Evolutionary conservation across 2,888 invertebrate species (phyloP), one percentile per base, ranked within the genome.

Genomic region (Epiblema foenella): DNA sequence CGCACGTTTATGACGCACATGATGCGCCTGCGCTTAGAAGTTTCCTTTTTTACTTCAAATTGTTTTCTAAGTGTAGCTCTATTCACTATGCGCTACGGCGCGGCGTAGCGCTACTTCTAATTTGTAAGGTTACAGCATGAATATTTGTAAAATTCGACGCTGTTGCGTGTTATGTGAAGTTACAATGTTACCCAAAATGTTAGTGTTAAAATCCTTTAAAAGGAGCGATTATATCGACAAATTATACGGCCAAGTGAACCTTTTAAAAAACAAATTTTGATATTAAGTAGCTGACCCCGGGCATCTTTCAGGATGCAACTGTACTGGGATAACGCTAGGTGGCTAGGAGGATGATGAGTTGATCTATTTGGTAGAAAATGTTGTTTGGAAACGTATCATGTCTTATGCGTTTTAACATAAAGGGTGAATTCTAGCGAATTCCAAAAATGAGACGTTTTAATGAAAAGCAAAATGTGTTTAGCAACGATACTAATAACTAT

Each of bases 41-140:
- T 5, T 42, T 5, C 24, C 24, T 42, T 15, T 42, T 42, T 42
- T 42, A 5, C 42, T 42, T 42, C 12, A 15, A 15, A 42, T 42
- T 42, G 42, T 15, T 42, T n/a, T 5, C 15, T 5, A 42, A n/a
- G 15, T 5, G 15, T 42, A 24, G 24, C 24, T 24, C 24, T 24
- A 24, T 1, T 4, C 24, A 24, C 33, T 33, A 33, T 0, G 33
- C 33, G 33, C 24, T 33, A 33, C 33, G 46, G n/a, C 46, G 46
- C 46, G n/a, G n/a, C n/a, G 46, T 46, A 46, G 46, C 46, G 46
- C 46, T n/a, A 46, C n/a, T 46, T n/a, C 15, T n/a, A 46, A 42
- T 4, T 12, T 15, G 39, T 3, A 39, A 39, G 39, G 12, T 12
- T 12, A 42, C 5, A 15, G 2, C n/a, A 46, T 46, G 46, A 46